phyloP scores from a whole-genome alignment of 2,113 vertebrate genomes.

The Melanotaenia duboulayi region DNA sequence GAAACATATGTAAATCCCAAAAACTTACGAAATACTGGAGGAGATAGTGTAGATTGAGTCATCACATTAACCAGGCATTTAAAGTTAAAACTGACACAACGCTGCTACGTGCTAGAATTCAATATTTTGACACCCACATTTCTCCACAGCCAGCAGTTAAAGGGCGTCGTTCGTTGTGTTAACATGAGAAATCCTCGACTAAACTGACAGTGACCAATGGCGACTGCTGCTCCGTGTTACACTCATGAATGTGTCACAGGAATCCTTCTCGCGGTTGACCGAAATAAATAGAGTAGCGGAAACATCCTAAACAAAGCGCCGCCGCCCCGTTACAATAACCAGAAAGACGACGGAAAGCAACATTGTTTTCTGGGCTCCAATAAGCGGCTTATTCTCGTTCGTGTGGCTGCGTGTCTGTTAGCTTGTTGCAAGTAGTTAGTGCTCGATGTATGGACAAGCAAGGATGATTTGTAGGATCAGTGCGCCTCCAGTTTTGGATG shows the following conservation, averaged over 20 bases:
- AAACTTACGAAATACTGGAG: neutral
- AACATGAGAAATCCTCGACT: constrained; percentile 17
- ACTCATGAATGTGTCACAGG: constrained; percentile 36
- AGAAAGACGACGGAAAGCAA: neutral
- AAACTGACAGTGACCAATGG: constrained; percentile 56
- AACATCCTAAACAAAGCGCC: constrained; percentile 47
- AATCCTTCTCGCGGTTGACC: constrained; percentile 20
- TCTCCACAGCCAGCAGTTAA: neutral
- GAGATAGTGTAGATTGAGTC: neutral
- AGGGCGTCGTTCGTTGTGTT: constrained; percentile 7
- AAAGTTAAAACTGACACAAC: neutral
- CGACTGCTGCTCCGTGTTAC: constrained; percentile 31
- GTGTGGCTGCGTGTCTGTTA: accelerated
- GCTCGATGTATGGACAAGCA: constrained; percentile 35
- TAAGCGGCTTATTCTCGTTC: neutral
- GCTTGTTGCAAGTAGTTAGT: constrained; percentile 3
- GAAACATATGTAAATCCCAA: no score
- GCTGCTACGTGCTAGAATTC: neutral
- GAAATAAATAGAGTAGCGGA: constrained; percentile 41
- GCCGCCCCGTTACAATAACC: constrained; percentile 24
- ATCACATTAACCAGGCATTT: no score
- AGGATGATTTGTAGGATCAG: constrained; percentile 25
- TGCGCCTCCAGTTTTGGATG: constrained; percentile 23
- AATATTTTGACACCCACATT: neutral
- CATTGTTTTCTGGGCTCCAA: no score